Base-by-base conservation (phyloP, 2,888 invertebrate genomes). In the Lucinisca nassula region DNA sequence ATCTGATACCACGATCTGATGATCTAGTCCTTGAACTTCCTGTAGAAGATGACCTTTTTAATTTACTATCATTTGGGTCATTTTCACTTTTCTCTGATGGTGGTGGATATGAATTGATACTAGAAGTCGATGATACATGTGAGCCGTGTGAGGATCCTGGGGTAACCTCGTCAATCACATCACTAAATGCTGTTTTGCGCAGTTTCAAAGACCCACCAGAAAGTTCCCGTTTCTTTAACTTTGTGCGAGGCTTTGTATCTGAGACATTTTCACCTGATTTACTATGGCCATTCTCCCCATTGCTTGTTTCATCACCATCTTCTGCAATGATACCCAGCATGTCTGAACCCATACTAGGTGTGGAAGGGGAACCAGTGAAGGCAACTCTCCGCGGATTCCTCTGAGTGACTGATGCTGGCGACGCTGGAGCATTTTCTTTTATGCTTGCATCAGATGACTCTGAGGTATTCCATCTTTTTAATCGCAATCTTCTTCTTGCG, bases 401-500 rank as follows among this genome's bases (percentile, higher is more conserved):
- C 35, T 35, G 67, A 3, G 35, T 67, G 21, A 24, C 2, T 30
- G 67, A 30, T 35, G 67, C 8, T 67, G 67, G 67, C 3, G 67
- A 35, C 3, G 32, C 35, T 35, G 35, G 17, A 45, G 45, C 17
- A 35, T 14, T 6, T 14, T 67, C 67, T 67, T 67, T 67, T 14
- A 14, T 12, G 35, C 35, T 38, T 2, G 45, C 73, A 0, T 80
- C 84, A 21, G 81, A 61, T 3, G 83, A n/a, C 17, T 83, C 81
- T 21, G 84, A 79, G n/a, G 55, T 61, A 12, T 67, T 49, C 38
- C 85, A 77, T 45, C 79, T 51, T 40, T 79, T 77, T 32, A 90
- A 61, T 35, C 81, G 67, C 24, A 90, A 67, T 40, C 90, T 38
- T 1, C 85, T 51, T 73, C 83, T 51, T 37, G 87, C 90, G 0